Percentiles rank a stretch among this genome's conserved stretches.
These are phyloP conservation scores for human DNA, from an alignment of 2,113 vertebrate species.

Conservation along the genomic window GRCh38 chr12:119733501-119734000, in stretches of 20 bases:
- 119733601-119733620: not conserved
- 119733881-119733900: not conserved
- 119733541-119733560: not conserved
- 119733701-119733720: too few species aligned
- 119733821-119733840: not conserved
- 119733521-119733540: not conserved
- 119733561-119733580: not conserved
- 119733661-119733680: not conserved
- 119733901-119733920: constrained; percentile 17
- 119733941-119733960: constrained; percentile 60
- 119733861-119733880: not conserved
- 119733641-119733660: not conserved
- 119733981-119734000: not conserved
- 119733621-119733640: not conserved
- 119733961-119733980: not conserved
- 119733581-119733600: not conserved
- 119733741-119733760: not conserved
- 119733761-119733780: not conserved
- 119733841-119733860: not conserved
- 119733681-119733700: not conserved
- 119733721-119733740: not conserved
- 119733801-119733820: not conserved
- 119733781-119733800: not conserved
- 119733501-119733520: too few species aligned
- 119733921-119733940: constrained; percentile 13